A percentile compares a stretch with the other conserved stretches of the same genome.
Evolutionary conservation across 1,140 invertebrate genomes (phyloP).

Genomic region (Drosophila ananassae): DNA sequence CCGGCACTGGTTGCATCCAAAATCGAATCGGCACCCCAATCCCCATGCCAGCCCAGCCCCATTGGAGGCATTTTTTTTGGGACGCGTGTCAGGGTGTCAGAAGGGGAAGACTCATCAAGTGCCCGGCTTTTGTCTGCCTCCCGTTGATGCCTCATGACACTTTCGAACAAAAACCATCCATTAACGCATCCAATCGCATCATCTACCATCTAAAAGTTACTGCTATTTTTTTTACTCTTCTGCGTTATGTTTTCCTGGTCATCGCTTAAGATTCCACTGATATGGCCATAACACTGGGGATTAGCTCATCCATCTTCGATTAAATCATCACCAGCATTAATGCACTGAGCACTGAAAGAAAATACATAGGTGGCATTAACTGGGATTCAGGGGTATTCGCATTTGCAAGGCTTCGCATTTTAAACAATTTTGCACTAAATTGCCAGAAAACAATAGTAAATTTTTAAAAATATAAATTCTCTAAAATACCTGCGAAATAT

Average conservation of each 20-base stretch:
- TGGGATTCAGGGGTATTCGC: too few species aligned
- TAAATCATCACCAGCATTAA: constrained; percentile 1
- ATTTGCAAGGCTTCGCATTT: too few species aligned
- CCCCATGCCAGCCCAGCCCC: neutral
- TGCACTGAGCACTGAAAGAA: too few species aligned
- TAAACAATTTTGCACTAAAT: too few species aligned
- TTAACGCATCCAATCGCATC: constrained; percentile 42
- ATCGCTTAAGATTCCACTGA: constrained; percentile 58
- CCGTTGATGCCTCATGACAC: constrained; percentile 55
- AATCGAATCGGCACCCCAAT: constrained; percentile 69
- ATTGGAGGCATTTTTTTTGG: constrained; percentile 5
- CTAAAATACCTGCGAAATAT: too few species aligned
- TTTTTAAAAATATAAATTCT: too few species aligned
- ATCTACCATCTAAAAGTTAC: constrained; percentile 3
- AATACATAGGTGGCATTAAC: too few species aligned
- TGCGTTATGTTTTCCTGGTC: constrained; percentile 23
- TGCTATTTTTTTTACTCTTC: constrained; percentile 34
- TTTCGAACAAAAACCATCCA: constrained; percentile 67
- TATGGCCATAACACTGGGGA: constrained; percentile 31
- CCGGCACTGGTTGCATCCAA: constrained; percentile 29
- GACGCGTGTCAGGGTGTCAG: constrained; percentile 57
- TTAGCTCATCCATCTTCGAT: constrained; percentile 18
- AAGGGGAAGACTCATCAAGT: constrained; percentile 9
- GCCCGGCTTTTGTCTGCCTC: constrained; percentile 44
- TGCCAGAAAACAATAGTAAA: too few species aligned